Evolutionary conservation across 2,888 invertebrate species (phyloP).

Genomic region (Dicycla oo): DNA sequence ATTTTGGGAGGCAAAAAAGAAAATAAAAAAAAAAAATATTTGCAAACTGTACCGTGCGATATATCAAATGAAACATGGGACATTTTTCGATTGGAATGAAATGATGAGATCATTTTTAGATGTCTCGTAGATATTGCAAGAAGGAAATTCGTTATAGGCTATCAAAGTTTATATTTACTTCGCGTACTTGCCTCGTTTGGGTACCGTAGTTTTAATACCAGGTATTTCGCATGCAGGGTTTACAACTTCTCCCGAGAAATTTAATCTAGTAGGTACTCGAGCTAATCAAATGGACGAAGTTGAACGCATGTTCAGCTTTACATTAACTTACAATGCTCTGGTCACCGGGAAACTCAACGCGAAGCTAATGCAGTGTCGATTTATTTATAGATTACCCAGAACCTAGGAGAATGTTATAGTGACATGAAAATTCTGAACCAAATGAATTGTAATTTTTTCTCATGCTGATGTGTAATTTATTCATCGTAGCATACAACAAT

Average conservation of each 20-base stretch:
- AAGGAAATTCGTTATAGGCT: constrained; percentile 1
- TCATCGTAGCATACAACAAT: neutral
- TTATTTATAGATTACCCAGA: constrained; percentile 24
- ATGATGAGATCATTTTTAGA: neutral
- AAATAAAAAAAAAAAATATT: no score
- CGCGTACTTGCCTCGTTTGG: constrained; percentile 6
- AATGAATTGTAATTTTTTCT: neutral
- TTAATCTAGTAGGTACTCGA: constrained; percentile 28
- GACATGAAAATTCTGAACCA: neutral
- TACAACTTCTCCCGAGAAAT: constrained; percentile 36
- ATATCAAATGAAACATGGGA: no score
- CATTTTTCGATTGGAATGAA: constrained; percentile 19
- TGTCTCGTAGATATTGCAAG: constrained; percentile 6
- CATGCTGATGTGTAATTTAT: neutral
- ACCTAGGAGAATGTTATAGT: neutral
- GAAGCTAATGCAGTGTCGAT: neutral
- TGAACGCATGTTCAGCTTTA: constrained; percentile 9
- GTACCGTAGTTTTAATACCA: constrained; percentile 24
- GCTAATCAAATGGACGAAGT: constrained; percentile 29
- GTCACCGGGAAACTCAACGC: constrained; percentile 2
- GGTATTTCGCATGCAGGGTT: constrained; percentile 18
- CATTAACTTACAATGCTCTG: constrained; percentile 1
- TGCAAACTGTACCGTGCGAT: no score
- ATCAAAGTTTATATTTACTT: constrained; percentile 17
- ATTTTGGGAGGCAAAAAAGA: no score